Percentiles rank a stretch among this genome's conserved stretches.
phyloP scores from a whole-genome alignment of 2,113 vertebrate species.

The Zosterops hypoxanthus region DNA sequence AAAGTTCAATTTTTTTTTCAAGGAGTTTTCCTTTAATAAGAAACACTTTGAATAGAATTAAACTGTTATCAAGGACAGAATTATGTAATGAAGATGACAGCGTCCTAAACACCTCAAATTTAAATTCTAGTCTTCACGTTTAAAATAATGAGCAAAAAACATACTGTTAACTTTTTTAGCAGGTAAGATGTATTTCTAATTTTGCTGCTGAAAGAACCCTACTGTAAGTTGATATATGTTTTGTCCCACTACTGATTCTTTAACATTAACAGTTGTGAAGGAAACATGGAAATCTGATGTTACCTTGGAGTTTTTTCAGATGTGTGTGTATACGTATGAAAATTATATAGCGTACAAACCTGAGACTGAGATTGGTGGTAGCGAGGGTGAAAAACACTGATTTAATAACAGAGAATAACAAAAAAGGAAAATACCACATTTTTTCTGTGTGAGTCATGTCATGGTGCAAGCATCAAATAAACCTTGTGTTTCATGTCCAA shows the following conservation, averaged over 20 bases:
- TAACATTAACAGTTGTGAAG: background rate
- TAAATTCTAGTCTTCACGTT: background rate
- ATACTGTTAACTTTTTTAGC: background rate
- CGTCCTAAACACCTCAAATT: background rate
- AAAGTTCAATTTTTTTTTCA: background rate
- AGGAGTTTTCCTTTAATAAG: background rate
- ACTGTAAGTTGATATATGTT: background rate
- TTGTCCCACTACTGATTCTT: background rate
- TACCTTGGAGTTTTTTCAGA: background rate
- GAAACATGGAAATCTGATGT: background rate
- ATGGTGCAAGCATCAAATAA: background rate
- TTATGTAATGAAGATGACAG: background rate
- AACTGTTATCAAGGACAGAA: background rate
- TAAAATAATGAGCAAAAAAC: background rate
- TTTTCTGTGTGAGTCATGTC: background rate
- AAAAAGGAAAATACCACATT: background rate
- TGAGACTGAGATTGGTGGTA: background rate
- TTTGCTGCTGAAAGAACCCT: background rate
- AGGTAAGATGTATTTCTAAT: background rate
- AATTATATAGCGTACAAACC: background rate
- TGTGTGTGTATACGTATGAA: background rate
- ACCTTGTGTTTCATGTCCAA: background rate
- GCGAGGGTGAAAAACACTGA: background rate
- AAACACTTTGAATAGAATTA: background rate
- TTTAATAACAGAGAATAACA: background rate